Percentiles rank a stretch among this genome's conserved stretches.
phyloP scores from a whole-genome alignment of 2,113 vertebrate species.

The Cyanistes caeruleus region DNA sequence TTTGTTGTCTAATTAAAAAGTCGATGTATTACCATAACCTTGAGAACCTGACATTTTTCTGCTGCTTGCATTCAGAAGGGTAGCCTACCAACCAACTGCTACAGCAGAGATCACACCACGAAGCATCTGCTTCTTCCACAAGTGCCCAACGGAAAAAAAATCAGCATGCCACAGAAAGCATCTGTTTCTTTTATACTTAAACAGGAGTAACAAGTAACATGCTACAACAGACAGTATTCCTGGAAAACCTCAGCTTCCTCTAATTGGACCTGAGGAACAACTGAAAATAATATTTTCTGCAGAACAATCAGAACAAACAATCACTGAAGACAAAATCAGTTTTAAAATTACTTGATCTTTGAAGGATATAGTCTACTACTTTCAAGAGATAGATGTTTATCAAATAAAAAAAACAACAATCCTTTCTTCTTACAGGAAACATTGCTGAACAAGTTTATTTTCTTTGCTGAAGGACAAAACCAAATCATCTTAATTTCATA shows the following conservation, averaged over 20 bases:
- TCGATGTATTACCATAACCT: background rate
- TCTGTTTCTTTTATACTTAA: background rate
- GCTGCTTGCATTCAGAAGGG: background rate
- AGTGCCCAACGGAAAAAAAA: background rate
- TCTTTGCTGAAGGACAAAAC: background rate
- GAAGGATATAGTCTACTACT: background rate
- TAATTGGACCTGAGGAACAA: background rate
- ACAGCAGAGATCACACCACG: background rate
- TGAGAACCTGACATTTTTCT: background rate
- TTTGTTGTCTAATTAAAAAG: background rate
- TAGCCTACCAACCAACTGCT: constrained; percentile 1
- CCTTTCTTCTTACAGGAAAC: background rate
- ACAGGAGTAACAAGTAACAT: background rate
- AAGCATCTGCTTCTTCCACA: constrained; percentile 29
- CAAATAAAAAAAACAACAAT: background rate
- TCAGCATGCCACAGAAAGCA: background rate
- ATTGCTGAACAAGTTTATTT: background rate
- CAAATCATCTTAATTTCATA: background rate
- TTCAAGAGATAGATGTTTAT: background rate
- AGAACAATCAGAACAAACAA: background rate
- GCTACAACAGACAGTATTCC: background rate
- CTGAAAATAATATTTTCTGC: background rate
- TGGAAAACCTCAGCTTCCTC: background rate
- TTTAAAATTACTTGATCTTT: background rate
- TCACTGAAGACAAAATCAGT: background rate